Conservation (phyloP, 2,888 invertebrate species). For the Malachius bipustulatus region DNA sequence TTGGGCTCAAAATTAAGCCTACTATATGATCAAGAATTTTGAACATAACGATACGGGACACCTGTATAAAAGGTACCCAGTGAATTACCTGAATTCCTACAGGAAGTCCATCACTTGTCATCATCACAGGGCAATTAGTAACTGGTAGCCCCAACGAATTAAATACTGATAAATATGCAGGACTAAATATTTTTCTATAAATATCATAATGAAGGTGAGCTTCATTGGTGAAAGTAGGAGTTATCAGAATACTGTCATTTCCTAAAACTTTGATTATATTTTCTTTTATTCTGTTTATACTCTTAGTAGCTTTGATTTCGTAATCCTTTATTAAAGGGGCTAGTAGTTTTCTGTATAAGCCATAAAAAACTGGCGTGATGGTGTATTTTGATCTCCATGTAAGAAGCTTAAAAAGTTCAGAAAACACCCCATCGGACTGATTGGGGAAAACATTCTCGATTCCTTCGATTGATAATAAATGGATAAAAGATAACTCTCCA, state of each 20-base stretch:
- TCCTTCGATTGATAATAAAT: constrained; percentile 47
- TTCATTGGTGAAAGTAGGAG: constrained; percentile 52
- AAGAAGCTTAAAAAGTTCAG: constrained; percentile 52
- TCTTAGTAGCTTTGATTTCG: constrained; percentile 10
- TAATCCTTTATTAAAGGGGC: constrained; percentile 13
- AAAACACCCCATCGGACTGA: constrained; percentile 48
- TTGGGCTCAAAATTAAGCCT: no score
- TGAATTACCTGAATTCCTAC: constrained; percentile 60
- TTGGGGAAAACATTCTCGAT: constrained; percentile 54
- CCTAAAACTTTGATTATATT: constrained; percentile 46
- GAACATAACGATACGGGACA: no score
- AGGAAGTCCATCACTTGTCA: constrained; percentile 60
- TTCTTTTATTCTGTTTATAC: constrained; percentile 46
- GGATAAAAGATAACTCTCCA: constrained; percentile 46
- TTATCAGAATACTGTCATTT: constrained; percentile 56
- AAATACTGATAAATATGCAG: constrained; percentile 68
- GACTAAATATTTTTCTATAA: constrained; percentile 55
- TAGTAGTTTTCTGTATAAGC: constrained; percentile 32
- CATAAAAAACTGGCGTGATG: constrained; percentile 50
- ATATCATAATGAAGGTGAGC: constrained; percentile 59
- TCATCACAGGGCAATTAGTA: constrained; percentile 70
- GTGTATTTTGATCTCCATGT: constrained; percentile 53
- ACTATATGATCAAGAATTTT: no score
- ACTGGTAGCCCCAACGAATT: constrained; percentile 74
- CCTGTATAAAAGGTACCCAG: no score